phyloP scores from a whole-genome alignment of 2,113 vertebrate genomes.

The Colaptes auratus region DNA sequence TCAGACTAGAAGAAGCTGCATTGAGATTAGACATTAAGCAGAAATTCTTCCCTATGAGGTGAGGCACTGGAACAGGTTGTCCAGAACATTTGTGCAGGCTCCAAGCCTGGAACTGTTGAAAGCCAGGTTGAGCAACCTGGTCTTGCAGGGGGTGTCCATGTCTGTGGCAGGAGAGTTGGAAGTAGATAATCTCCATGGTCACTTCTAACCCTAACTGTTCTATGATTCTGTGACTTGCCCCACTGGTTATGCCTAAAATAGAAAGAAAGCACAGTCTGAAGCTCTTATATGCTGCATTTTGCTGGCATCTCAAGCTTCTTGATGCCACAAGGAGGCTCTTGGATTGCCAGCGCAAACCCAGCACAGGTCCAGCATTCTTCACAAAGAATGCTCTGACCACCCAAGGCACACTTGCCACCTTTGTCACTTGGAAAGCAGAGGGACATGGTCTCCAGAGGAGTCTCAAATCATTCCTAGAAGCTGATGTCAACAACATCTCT shows the following conservation, averaged over 20 bases:
- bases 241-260: background rate
- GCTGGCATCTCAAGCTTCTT: background rate
- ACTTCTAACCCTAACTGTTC: no score
- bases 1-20: no score
- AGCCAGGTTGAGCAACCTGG: no score
- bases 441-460: background rate
- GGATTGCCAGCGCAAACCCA: background rate
- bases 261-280: background rate
- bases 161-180: no score
- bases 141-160: no score
- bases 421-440: background rate
- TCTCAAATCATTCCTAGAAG: background rate
- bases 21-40: no score
- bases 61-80: no score
- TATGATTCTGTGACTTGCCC: background rate
- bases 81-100: no score
- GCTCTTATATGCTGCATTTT: background rate
- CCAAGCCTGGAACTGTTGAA: no score
- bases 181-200: no score
- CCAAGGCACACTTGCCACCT: background rate
- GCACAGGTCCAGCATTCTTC: background rate
- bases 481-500: background rate
- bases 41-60: no score
- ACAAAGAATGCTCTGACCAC: background rate
- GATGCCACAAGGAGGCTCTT: background rate